Evolutionary conservation across 2,797 vertebrate genomes (phyloP).

Genomic region (Gymnocypris eckloni): DNA sequence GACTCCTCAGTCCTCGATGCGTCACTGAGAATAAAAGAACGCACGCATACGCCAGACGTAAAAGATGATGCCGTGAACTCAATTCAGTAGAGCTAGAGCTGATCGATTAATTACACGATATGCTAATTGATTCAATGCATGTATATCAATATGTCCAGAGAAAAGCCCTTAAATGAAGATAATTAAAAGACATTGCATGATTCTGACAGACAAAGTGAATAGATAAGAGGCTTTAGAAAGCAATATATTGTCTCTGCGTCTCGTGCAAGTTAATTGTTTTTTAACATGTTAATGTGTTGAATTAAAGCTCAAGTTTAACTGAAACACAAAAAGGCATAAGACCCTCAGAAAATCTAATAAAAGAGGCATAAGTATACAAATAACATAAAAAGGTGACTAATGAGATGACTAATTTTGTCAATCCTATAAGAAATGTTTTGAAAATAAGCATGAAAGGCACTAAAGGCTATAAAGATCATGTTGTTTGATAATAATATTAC

Average conservation of each 20-base stretch:
- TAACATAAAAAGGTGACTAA: constrained; percentile 2
- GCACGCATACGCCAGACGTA: not conserved
- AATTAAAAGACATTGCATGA: not conserved
- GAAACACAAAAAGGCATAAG: not conserved
- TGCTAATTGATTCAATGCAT: not conserved
- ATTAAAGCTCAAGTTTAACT: not conserved
- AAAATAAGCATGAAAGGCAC: constrained; percentile 33
- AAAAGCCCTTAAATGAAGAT: not conserved
- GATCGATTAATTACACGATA: constrained; percentile 27
- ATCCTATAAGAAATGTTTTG: constrained; percentile 1
- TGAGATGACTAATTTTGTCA: not conserved
- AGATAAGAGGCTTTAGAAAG: not conserved
- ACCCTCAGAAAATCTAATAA: not conserved
- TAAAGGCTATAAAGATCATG: not conserved
- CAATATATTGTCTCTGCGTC: not conserved
- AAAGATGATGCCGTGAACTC: not conserved
- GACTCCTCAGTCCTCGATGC: constrained; percentile 23
- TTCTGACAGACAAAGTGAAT: not conserved
- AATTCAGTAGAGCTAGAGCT: not conserved
- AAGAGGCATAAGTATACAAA: not conserved
- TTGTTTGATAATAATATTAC: constrained; percentile 20
- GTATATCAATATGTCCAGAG: not conserved
- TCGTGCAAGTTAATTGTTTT: not conserved
- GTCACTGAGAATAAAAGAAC: constrained; percentile 38
- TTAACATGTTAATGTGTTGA: not conserved